phyloP scores from a whole-genome alignment of 2,888 invertebrate genomes.

The Dryobota labecula region DNA sequence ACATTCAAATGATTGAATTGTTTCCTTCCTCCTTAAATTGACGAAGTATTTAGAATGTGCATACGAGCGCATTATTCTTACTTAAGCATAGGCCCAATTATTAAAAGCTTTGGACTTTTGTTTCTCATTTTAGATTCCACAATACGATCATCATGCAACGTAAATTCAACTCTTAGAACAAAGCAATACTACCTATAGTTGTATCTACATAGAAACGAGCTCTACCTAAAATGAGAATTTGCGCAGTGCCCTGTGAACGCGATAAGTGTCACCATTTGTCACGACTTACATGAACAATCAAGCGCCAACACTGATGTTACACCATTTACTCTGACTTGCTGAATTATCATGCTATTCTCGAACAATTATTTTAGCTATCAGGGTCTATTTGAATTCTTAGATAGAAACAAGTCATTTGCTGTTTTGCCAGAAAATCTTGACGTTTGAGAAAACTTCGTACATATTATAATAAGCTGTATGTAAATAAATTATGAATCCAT shows the following conservation, averaged over 20 bases:
- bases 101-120: not conserved
- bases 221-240: conserved; percentile 39
- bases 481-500: no score
- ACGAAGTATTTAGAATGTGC: not conserved
- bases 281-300: conserved; percentile 62
- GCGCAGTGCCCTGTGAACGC: conserved; percentile 55
- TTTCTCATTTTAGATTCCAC: not conserved
- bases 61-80: not conserved
- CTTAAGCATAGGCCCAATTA: not conserved
- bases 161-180: not conserved
- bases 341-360: conserved; percentile 33
- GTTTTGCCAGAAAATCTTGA: not conserved
- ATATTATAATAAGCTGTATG: not conserved
- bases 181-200: not conserved
- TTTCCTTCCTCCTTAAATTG: not conserved
- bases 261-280: conserved; percentile 64
- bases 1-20: not conserved
- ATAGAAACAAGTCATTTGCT: not conserved
- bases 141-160: not conserved
- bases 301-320: conserved; percentile 49
- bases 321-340: conserved; percentile 38
- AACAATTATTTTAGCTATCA: conserved; percentile 25
- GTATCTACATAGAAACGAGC: conserved; percentile 9
- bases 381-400: not conserved
- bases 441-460: not conserved